Conservation (phyloP, 2,113 vertebrate species). For the Strigops habroptila region DNA sequence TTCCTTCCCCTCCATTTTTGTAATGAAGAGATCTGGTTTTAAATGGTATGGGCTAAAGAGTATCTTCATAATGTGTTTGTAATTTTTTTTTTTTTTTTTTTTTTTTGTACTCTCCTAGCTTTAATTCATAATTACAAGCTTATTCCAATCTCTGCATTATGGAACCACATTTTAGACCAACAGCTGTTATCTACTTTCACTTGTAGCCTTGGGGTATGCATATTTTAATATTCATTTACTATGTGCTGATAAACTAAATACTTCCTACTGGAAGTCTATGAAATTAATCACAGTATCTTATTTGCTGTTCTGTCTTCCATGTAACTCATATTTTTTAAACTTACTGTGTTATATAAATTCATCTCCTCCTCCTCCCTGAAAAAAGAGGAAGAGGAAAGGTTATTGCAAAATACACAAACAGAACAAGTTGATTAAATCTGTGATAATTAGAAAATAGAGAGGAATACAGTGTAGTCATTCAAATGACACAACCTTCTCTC, state of each 20-base stretch:
- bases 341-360: constrained; percentile 10
- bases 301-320: constrained; percentile 78
- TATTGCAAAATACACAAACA: constrained; percentile 44
- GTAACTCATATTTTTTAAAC: constrained; percentile 63
- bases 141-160: constrained; percentile 76
- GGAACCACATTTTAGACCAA: constrained; percentile 79
- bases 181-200: constrained; percentile 79
- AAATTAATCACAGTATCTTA: constrained; percentile 81
- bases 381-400: constrained; percentile 20
- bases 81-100: constrained; percentile 62
- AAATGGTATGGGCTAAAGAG: constrained; percentile 51
- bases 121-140: constrained; percentile 82
- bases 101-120: constrained; percentile 62
- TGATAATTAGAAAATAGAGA: constrained; percentile 44
- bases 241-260: constrained; percentile 79
- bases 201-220: constrained; percentile 74
- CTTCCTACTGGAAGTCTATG: constrained; percentile 80
- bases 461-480: constrained; percentile 23
- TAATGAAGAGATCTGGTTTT: constrained; percentile 49
- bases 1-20: neutral
- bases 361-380: neutral
- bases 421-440: constrained; percentile 37
- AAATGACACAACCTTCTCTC: constrained; percentile 44
- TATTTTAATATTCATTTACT: constrained; percentile 84
- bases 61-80: constrained; percentile 41